Base-by-base conservation (phyloP, 1,140 invertebrate genomes). In the Sitophilus oryzae region DNA sequence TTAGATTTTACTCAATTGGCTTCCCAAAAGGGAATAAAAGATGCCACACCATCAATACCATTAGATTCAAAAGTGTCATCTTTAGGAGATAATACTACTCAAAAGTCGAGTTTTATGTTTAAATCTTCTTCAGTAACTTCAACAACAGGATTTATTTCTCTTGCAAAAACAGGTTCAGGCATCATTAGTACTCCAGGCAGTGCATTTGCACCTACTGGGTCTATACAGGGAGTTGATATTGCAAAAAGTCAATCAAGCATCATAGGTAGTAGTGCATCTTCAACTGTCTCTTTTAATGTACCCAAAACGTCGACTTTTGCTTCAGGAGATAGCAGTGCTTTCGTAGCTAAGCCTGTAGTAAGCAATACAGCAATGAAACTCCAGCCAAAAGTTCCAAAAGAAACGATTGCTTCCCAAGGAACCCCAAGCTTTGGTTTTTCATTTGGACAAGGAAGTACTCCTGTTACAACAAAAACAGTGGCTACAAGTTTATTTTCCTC, bases 1-100 rank as follows among this genome's bases (percentile, higher is more conserved):
- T 47, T 60, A 19, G 41, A 61, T 52, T 65, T 66, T 47, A 35
- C 37, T 10, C 64, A 67, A 46, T 64, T 60, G n/a, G 58, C 62
- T 15, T 62, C 63, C 10, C 6, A 52, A 35, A 47, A 48, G 21
- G 35, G 16, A 15, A 43, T 16, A 20, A 35, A 41, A 42, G 21
- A 21, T 20, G 18, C 21, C 3, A 44, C 38, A 36, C 41, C 55
- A 11, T 38, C 34, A 14, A 10, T 3, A 34, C 14, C 34, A 47
- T 18, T 10, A 8, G 9, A 25, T n/a, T n/a, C n/a, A n/a, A n/a
- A n/a, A 5, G 22, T 11, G 15, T 3, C 11, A 19, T 25, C 22
- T 0, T 19, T 43, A n/a, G 11, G 15, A 35, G 10, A 18, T 25
- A 44, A 44, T 15, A n/a, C 9, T n/a, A 18, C 42, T 1, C 21